Conservation (phyloP, 2,797 vertebrate species). For the Emydoidea blandingii region DNA sequence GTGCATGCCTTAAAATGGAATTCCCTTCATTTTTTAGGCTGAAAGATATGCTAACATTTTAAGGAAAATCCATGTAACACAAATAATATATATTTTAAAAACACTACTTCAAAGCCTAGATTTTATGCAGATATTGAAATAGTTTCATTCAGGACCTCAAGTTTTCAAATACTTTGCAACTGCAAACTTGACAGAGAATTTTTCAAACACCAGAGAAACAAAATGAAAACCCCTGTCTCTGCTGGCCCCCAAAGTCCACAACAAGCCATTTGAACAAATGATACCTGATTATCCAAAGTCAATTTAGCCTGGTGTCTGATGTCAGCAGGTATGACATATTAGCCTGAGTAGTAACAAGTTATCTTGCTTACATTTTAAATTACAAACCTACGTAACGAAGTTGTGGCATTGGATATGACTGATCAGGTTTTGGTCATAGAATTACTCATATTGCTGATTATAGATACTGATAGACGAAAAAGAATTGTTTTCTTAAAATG, state of each 20-base stretch:
- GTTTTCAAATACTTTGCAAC: not conserved
- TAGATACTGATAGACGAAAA: not conserved
- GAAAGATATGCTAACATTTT: not conserved
- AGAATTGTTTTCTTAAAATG: not conserved
- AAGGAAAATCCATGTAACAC: not conserved
- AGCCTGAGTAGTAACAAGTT: not conserved
- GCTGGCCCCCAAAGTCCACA: not conserved
- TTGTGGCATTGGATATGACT: not conserved
- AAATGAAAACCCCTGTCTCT: not conserved
- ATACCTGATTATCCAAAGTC: not conserved
- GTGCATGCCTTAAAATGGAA: not conserved
- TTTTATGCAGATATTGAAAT: not conserved
- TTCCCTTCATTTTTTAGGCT: not conserved
- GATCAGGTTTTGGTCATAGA: not conserved
- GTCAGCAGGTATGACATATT: not conserved
- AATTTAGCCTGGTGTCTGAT: not conserved
- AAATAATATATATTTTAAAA: not conserved
- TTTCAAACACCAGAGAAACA: not conserved
- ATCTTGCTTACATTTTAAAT: not conserved
- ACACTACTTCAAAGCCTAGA: not conserved
- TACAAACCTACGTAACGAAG: not conserved
- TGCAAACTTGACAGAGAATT: not conserved
- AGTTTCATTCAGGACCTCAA: too few species aligned
- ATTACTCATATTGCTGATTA: not conserved
- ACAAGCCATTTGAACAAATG: not conserved